Conservation (phyloP, 2,113 vertebrate genomes). For the Solea solea region DNA sequence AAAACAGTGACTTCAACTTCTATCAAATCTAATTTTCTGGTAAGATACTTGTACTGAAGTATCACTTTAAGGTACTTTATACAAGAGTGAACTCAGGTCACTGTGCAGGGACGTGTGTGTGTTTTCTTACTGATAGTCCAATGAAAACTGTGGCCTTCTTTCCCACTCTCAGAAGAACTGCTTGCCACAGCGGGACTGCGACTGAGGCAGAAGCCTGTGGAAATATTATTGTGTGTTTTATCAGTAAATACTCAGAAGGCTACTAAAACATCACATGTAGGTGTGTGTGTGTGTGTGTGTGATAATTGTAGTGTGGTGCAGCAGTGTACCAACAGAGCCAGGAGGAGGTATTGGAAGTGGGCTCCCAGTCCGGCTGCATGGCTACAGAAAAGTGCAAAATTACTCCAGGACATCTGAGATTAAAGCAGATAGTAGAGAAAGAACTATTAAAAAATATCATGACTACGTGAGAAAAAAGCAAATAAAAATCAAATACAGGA, state of each 20-base stretch:
- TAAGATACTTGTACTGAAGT: too few species aligned
- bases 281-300: not conserved
- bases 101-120: slow-evolving; percentile 4
- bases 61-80: too few species aligned
- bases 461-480: not conserved
- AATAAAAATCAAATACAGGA: too few species aligned
- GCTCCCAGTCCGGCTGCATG: slow-evolving; percentile 73
- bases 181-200: slow-evolving; percentile 81
- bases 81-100: too few species aligned
- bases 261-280: not conserved
- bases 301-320: not conserved
- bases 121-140: slow-evolving; percentile 75
- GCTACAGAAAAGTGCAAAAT: slow-evolving; percentile 82
- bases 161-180: slow-evolving; percentile 75
- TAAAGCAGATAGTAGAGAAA: not conserved
- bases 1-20: too few species aligned
- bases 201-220: slow-evolving; percentile 74
- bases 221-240: not conserved
- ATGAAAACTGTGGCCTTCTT: slow-evolving; percentile 78
- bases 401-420: slow-evolving; percentile 78
- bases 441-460: not conserved
- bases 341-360: slow-evolving; percentile 79
- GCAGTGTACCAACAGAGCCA: slow-evolving; percentile 78
- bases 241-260: not conserved
- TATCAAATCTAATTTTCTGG: too few species aligned